phyloP scores from a whole-genome alignment of 1,140 invertebrate genomes.

The Aphis gossypii region DNA sequence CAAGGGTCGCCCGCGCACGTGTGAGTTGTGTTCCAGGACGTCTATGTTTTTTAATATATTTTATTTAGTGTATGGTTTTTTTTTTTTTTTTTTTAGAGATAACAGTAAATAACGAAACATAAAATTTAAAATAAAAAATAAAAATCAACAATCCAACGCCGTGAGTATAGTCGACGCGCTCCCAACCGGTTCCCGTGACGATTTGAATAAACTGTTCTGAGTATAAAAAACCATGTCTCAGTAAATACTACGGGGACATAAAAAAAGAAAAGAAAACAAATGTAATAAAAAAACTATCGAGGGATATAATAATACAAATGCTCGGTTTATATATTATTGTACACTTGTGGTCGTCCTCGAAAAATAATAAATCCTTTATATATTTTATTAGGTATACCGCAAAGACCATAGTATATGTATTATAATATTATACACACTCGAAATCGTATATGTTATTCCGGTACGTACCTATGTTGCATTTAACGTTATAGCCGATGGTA shows the following conservation, averaged over 20 bases:
- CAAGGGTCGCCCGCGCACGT: slow-evolving; percentile 14
- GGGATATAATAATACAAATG: slow-evolving; percentile 22
- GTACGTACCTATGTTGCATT: background rate
- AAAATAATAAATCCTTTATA: slow-evolving; percentile 11
- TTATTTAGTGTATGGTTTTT: background rate
- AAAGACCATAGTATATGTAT: background rate
- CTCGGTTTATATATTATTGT: slow-evolving; percentile 18
- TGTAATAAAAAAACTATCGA: slow-evolving; percentile 47
- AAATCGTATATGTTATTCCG: background rate
- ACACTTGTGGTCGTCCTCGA: background rate
- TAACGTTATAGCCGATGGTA: background rate
- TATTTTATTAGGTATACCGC: background rate
- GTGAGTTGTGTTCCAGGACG: background rate
- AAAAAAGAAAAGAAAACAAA: slow-evolving; percentile 31
- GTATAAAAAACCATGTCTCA: slow-evolving; percentile 7
- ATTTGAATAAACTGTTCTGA: slow-evolving; percentile 44
- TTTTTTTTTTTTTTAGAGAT: slow-evolving; percentile 24
- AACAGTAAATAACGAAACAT: slow-evolving; percentile 34
- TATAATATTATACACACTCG: background rate
- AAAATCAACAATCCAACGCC: slow-evolving; percentile 11
- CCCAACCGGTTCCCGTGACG: slow-evolving; percentile 56
- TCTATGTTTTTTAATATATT: background rate
- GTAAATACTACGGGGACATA: slow-evolving; percentile 27
- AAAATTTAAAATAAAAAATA: background rate
- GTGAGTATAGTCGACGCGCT: background rate